These are phyloP conservation scores for Metridium senile DNA, from an alignment of 92 coral and sea anemone species.

Conservation along the genomic window DNA sequence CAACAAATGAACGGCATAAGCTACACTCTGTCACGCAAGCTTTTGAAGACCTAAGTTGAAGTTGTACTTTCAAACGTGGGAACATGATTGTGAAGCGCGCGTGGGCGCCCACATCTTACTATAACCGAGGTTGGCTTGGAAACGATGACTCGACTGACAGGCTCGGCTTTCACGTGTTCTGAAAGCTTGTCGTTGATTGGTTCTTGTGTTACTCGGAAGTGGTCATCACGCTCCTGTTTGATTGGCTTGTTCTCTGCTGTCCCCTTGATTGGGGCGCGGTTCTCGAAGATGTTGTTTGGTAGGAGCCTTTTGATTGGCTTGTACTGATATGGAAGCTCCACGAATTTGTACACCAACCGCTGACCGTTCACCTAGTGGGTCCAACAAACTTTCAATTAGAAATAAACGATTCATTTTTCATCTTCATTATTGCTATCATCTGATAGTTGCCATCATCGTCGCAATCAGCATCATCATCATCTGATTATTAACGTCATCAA, in stretches of 20 bases:
- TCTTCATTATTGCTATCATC: not conserved
- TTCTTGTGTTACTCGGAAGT: slow-evolving; percentile 63
- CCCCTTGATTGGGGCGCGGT: slow-evolving; percentile 8
- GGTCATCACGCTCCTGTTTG: slow-evolving; percentile 21
- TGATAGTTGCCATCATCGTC: too few species aligned
- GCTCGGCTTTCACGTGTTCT: slow-evolving; percentile 44
- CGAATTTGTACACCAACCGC: slow-evolving; percentile 95
- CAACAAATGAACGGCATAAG: too few species aligned
- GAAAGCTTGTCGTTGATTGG: slow-evolving; percentile 55
- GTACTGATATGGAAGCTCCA: slow-evolving; percentile 90
- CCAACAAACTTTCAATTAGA: not conserved
- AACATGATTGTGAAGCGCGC: slow-evolving; percentile 49
- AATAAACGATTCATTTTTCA: not conserved
- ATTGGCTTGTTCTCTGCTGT: not conserved
- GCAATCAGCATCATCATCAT: too few species aligned
- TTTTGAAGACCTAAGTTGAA: not conserved
- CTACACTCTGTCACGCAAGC: not conserved
- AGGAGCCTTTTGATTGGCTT: slow-evolving; percentile 69
- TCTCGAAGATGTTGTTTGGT: not conserved
- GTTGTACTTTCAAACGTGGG: slow-evolving; percentile 17
- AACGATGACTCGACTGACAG: slow-evolving; percentile 47
- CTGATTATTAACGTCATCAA: too few species aligned
- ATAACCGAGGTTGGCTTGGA: slow-evolving; percentile 83
- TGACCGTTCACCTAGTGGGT: slow-evolving; percentile 88
- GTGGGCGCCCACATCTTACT: slow-evolving; percentile 77